Percentiles rank a stretch among this genome's conserved stretches.
phyloP scores from a whole-genome alignment of 2,113 vertebrate species.

The Carollia perspicillata region DNA sequence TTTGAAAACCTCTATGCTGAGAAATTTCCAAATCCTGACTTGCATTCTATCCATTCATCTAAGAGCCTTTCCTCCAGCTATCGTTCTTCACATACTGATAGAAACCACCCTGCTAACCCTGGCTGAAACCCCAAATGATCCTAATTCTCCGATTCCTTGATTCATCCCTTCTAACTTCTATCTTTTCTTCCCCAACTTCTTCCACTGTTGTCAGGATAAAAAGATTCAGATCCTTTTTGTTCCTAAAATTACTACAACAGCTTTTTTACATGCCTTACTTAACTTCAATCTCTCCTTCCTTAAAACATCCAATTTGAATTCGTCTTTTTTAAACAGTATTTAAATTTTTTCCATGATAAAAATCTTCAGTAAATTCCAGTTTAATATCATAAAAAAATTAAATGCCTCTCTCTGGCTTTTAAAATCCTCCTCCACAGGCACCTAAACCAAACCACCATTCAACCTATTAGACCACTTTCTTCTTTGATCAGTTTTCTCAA shows the following conservation, averaged over 20 bases:
- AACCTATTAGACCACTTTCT: not conserved
- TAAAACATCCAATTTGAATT: not conserved
- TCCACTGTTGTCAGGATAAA: not conserved
- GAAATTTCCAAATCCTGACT: not conserved
- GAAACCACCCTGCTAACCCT: not conserved
- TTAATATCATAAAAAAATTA: not conserved
- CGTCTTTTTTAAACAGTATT: not conserved
- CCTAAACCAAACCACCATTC: not conserved
- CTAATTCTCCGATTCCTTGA: not conserved
- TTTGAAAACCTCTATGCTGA: not conserved
- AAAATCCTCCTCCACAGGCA: not conserved
- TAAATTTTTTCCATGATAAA: not conserved
- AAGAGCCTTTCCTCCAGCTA: not conserved
- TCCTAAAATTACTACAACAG: not conserved
- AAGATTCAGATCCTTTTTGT: not conserved
- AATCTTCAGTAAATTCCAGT: not conserved
- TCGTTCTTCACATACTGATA: not conserved
- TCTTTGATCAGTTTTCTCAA: not conserved
- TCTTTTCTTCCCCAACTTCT: not conserved
- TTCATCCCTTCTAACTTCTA: not conserved
- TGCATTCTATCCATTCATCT: not conserved
- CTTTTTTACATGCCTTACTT: not conserved
- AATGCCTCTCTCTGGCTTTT: not conserved
- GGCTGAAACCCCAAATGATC: not conserved
- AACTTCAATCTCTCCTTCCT: not conserved